Evolutionary conservation across 2,888 invertebrate genomes (phyloP), one percentile per base, ranked within the genome.

Genomic region (Mylabris sibirica): DNA sequence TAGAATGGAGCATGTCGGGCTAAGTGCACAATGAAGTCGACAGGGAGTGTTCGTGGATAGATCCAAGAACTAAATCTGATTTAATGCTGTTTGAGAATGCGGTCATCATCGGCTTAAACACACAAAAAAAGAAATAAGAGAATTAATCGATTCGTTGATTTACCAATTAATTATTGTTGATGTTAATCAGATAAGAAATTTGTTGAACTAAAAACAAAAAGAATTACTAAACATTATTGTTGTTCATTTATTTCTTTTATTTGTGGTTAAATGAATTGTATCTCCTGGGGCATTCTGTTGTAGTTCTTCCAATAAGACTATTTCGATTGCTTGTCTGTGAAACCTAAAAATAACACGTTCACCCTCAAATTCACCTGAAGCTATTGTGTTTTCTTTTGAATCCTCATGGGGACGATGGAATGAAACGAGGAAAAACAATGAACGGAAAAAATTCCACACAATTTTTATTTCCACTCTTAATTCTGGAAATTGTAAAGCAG

Each of bases 1-100:
- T 81, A 82, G 79, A 79, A 77, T 76, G 80, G 77, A 74, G 75
- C 81, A 76, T 81, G 83, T 82, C 71, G 78, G 76, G 79, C 78
- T 83, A 83, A 83, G 82, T 82, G 83, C 82, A 80, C 78, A 72
- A 68, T 70, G 71, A 70, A 75, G 74, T 75, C 75, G 75, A 67
- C 64, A 65, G 35, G 17, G 63, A 26, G 22, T 63, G 44, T 63
- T 64, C 57, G 57, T 53, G 57, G 64, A 63, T 66, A 57, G 49
- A 59, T 65, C 57, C 53, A 67, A 65, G 67, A 67, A 70, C 68
- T 63, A 64, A 69, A 69, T 26, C 66, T 41, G 69, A 66, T 69
- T 69, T 60, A 49, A 22, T 68, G 59, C 57, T 59, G 62, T 57
- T 24, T 26, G 62, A 62, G 69, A 30, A 8, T 66, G 49, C 34